Evolutionary conservation across 1,140 invertebrate genomes (phyloP).

Genomic region (Homarus americanus): DNA sequence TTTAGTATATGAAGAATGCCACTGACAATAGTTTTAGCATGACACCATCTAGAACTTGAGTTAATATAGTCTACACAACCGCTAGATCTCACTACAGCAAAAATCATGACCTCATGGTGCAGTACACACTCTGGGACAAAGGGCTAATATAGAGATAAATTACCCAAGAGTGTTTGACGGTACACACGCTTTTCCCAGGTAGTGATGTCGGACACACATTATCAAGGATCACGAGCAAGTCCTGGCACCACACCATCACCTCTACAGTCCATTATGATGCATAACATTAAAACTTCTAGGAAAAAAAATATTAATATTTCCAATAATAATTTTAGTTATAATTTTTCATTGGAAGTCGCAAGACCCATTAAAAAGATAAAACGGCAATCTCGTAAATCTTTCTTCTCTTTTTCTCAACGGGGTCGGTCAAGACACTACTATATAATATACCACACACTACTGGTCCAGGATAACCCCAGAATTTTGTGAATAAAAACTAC

Average conservation of each 20-base stretch:
- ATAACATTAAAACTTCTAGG: too few relatives aligned
- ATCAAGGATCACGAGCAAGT: not conserved
- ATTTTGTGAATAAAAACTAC: too few relatives aligned
- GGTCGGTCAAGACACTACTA: too few relatives aligned
- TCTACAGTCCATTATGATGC: not conserved
- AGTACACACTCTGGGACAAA: not conserved
- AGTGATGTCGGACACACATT: slow-evolving; percentile 3
- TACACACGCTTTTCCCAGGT: slow-evolving; percentile 4
- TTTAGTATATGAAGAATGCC: not conserved
- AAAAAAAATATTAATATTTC: too few relatives aligned
- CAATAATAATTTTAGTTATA: too few relatives aligned
- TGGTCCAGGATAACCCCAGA: too few relatives aligned
- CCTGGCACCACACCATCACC: not conserved
- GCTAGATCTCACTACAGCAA: not conserved
- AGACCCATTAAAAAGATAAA: too few relatives aligned
- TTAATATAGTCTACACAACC: not conserved
- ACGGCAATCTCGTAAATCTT: too few relatives aligned
- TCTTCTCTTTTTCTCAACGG: too few relatives aligned
- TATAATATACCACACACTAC: too few relatives aligned
- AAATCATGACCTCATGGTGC: not conserved
- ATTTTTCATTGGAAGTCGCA: too few relatives aligned
- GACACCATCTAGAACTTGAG: not conserved
- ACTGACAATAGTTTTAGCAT: not conserved
- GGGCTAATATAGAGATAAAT: not conserved
- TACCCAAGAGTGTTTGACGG: not conserved